These are phyloP conservation scores for Amazona guildingii DNA, from an alignment of 2,113 vertebrate genomes.

Conservation along the genomic window DNA sequence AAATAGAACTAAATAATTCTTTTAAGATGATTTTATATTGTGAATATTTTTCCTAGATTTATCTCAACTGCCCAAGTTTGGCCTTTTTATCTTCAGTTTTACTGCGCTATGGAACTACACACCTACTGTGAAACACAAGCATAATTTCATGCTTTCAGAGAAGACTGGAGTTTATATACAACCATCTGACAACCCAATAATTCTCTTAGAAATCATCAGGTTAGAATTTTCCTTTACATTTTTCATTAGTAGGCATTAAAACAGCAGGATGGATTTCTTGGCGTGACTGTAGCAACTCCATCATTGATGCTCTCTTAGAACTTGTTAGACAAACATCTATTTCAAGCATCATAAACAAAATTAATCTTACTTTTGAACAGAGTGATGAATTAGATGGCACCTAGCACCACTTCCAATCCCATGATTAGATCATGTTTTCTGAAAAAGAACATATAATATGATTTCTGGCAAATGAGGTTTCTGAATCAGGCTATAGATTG, in stretches of 20 bases:
- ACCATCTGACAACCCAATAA: not conserved
- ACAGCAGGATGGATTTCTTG: not conserved
- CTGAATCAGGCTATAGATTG: not conserved
- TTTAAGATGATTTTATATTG: not conserved
- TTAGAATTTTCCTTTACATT: not conserved
- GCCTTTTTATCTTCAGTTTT: not conserved
- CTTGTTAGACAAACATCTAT: constrained; percentile 21
- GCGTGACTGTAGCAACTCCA: not conserved
- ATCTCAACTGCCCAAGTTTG: not conserved
- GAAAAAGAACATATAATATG: not conserved
- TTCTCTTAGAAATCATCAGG: not conserved
- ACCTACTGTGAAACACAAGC: not conserved
- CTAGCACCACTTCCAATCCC: not conserved
- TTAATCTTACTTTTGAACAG: constrained; percentile 11
- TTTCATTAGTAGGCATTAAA: not conserved
- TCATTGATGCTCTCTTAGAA: not conserved
- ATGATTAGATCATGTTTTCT: constrained; percentile 27
- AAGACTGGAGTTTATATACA: not conserved
- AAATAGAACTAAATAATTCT: not conserved
- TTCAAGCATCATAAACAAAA: not conserved
- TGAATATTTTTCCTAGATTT: not conserved
- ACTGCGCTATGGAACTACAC: not conserved
- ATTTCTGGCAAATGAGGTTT: constrained; percentile 8
- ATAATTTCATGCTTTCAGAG: not conserved
- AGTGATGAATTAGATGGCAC: not conserved